phyloP scores from a whole-genome alignment of 2,797 vertebrate genomes.

The Carapus acus region DNA sequence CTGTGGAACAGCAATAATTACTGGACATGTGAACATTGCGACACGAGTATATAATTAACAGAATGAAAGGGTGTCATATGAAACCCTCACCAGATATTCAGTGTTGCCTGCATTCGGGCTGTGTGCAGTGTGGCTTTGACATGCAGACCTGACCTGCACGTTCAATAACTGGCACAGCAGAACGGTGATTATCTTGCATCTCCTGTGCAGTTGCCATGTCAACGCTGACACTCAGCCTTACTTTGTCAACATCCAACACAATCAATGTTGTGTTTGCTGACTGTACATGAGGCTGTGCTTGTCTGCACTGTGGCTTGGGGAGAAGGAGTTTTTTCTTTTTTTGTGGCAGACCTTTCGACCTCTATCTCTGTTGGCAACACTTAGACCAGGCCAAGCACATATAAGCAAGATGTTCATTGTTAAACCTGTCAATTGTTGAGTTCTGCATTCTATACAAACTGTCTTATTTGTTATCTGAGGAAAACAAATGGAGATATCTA shows the following conservation, averaged over 20 bases:
- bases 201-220: conserved; percentile 37
- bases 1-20: no score
- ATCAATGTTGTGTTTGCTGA: conserved; percentile 39
- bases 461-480: no score
- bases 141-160: conserved; percentile 17
- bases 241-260: conserved; percentile 50
- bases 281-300: conserved; percentile 6
- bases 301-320: conserved; percentile 4
- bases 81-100: neutral
- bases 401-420: no score
- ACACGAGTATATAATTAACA: no score
- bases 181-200: conserved; percentile 33
- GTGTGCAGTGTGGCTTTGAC: neutral
- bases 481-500: no score
- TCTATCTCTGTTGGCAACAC: no score
- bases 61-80: neutral
- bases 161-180: conserved; percentile 11
- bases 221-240: conserved; percentile 27
- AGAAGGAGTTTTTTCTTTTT: conserved; percentile 11
- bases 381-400: no score
- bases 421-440: no score
- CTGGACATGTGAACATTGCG: no score
- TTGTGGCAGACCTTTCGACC: conserved; percentile 14
- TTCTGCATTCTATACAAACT: no score
- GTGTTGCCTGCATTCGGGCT: neutral